Percentiles rank a stretch among this genome's conserved stretches.
These are phyloP conservation scores for Drosophila kuntzei DNA, from an alignment of 2,888 invertebrate genomes.

Conservation along the genomic window DNA sequence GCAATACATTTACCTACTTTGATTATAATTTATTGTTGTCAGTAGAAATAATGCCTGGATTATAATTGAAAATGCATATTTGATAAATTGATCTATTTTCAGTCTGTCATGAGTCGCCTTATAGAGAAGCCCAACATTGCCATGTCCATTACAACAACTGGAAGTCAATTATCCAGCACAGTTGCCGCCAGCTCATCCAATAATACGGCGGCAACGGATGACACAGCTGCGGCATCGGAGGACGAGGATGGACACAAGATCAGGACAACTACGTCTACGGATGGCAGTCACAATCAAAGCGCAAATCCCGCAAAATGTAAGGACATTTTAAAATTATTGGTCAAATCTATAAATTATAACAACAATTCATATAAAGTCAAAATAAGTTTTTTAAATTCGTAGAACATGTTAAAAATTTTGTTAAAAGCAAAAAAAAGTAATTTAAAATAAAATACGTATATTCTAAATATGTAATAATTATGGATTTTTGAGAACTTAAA, in stretches of 20 bases:
- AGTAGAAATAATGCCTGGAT: not conserved
- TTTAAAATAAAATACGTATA: not conserved
- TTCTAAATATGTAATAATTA: too few species aligned
- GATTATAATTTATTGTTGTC: conserved; percentile 16
- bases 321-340: not conserved
- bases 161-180: conserved; percentile 73
- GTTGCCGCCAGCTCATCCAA: conserved; percentile 31
- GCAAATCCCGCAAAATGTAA: conserved; percentile 34
- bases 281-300: conserved; percentile 20
- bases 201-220: conserved; percentile 37
- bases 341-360: not conserved
- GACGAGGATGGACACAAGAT: conserved; percentile 49
- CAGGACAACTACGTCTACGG: conserved; percentile 4
- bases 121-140: conserved; percentile 84
- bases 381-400: too few species aligned
- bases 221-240: conserved; percentile 37
- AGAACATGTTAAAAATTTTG: too few species aligned
- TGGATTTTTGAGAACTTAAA: too few species aligned
- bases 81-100: not conserved
- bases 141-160: conserved; percentile 83
- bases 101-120: conserved; percentile 85
- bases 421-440: not conserved
- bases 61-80: conserved; percentile 15
- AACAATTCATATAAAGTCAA: too few species aligned
- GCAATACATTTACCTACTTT: conserved; percentile 5